phyloP scores from a whole-genome alignment of 2,797 vertebrate species.

The Catostomus latipinnis region DNA sequence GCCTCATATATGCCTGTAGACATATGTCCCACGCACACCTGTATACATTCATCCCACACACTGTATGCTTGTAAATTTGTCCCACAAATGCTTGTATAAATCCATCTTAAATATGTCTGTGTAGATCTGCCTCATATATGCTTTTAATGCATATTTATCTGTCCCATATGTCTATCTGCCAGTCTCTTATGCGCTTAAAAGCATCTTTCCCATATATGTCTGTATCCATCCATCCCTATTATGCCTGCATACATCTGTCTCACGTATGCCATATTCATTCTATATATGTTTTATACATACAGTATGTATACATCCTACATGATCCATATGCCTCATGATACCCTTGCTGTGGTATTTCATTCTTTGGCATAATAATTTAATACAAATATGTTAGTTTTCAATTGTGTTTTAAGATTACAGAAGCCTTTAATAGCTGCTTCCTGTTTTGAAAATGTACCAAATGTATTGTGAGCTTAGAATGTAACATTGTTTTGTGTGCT shows the following conservation, averaged over 20 bases:
- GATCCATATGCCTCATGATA: not conserved
- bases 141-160: not conserved
- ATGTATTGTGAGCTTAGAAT: not conserved
- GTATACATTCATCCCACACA: not conserved
- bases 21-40: too few relatives aligned
- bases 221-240: not conserved
- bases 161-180: not conserved
- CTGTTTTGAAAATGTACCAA: not conserved
- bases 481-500: slow-evolving; percentile 24
- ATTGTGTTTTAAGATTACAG: too few relatives aligned
- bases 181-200: not conserved
- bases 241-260: not conserved
- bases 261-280: not conserved
- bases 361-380: not conserved
- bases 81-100: not conserved
- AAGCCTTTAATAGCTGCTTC: too few relatives aligned
- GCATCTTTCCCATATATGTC: not conserved
- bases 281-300: not conserved
- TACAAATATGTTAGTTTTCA: not conserved
- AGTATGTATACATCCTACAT: not conserved
- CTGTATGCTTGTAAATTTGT: not conserved
- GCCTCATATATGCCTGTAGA: not conserved
- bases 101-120: not conserved
- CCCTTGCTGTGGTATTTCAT: not conserved
- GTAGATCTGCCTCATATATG: not conserved